Evolutionary conservation across 2,113 vertebrate species (phyloP).

Genomic region (Percopsis transmontana): DNA sequence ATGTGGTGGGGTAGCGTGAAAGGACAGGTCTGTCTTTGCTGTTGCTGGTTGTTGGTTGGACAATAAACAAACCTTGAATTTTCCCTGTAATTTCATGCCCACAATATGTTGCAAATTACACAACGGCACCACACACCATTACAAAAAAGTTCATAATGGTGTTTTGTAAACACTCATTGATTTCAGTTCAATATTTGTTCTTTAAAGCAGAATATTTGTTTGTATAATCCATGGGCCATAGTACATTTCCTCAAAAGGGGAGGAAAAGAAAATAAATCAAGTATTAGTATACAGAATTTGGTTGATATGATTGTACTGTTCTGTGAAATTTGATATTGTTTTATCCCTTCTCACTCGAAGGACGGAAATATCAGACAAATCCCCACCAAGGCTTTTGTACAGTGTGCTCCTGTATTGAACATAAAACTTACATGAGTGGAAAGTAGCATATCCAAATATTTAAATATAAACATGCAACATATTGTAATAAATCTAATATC

Average conservation of each 20-base stretch:
- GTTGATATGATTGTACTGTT: not conserved
- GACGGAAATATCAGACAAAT: not conserved
- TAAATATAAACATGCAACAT: conserved; percentile 9
- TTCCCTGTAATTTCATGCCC: not conserved
- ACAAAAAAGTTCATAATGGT: not conserved
- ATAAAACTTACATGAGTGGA: conserved; percentile 6
- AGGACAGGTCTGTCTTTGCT: no score
- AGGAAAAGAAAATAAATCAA: not conserved
- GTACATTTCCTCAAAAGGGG: conserved; percentile 3
- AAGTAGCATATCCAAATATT: conserved; percentile 7
- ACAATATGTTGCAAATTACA: not conserved
- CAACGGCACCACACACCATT: not conserved
- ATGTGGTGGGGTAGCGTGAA: no score
- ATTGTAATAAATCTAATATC: not conserved
- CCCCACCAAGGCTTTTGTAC: not conserved
- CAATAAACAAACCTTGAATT: not conserved
- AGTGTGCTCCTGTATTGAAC: conserved; percentile 2
- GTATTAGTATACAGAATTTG: not conserved
- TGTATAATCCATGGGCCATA: not conserved
- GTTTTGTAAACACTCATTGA: not conserved
- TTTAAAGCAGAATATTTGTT: not conserved
- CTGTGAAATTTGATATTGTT: no score
- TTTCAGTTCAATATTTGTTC: not conserved
- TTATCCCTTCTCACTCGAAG: not conserved
- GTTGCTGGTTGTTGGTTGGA: not conserved